Evolutionary conservation across 2,113 vertebrate genomes (phyloP), one percentile per base, ranked within the genome.

Genomic region (Uropsilus gracilis): DNA sequence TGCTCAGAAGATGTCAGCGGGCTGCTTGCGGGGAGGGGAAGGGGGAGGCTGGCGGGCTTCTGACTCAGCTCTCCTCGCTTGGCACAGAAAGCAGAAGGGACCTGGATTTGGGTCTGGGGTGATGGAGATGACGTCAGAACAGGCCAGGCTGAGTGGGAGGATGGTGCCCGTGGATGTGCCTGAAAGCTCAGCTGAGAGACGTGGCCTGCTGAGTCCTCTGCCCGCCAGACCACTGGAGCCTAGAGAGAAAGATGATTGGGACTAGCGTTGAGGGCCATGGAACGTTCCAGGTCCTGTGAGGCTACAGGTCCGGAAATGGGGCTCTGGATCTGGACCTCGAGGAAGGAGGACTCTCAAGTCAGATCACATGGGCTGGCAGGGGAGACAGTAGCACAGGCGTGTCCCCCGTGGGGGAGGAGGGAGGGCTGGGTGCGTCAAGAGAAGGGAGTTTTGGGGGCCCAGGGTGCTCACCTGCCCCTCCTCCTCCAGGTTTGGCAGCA

Each of bases 401-500:
- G 24, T 26, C 75, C 13, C 11, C 32, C 16, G 22, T 11, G 17
- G 6, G 6, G 42, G n/a, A n/a, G n/a, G n/a, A n/a, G 7, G 5
- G n/a, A 34, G 12, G 20, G 24, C 5, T 11, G 4, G 22, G 5
- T 46, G 82, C 30, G 82, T 80, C 72, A 8, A 8, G 8, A 42
- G 34, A 18, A 48, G 28, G 48, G 34, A 8, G n/a, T 18, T 37
- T 8, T 0, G 1, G 30, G 89, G 53, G 4, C 72, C 57, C 8
- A 4, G 78, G 69, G 5, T 0, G 1, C 96, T 96, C 53, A 96
- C 48, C 57, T 2, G 0, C 12, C n/a, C 37, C 46, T 17, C 11
- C 11, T 22, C 20, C 1, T 17, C 42, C 72, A 99, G 99, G 98
- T 99, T 99, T 87, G 99, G 99, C 71, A 99, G 99, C 98, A 99